These are phyloP conservation scores for Exephanes ischioxanthus DNA, from an alignment of 2,888 invertebrate species.

Conservation along the genomic window DNA sequence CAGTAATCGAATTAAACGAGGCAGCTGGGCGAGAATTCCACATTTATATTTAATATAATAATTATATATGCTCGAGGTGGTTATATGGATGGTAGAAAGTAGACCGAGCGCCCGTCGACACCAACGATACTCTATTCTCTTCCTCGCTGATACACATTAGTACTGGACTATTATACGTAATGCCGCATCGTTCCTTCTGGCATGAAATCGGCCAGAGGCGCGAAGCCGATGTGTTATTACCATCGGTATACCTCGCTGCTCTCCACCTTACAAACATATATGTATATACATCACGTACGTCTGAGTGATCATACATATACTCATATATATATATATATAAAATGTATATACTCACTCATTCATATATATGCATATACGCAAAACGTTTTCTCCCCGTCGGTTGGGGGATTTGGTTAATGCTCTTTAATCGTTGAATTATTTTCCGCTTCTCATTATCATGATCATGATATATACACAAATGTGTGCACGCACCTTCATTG, in stretches of 20 bases:
- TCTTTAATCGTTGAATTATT: conserved; percentile 15
- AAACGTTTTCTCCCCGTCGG: conserved; percentile 7
- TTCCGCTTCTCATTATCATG: conserved; percentile 20
- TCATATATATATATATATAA: background rate
- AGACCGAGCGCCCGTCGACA: conserved; percentile 17
- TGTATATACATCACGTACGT: background rate
- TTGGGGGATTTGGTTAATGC: conserved; percentile 17
- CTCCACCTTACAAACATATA: background rate
- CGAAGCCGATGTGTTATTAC: conserved; percentile 13
- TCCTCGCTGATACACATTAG: conserved; percentile 3
- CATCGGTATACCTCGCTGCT: conserved; percentile 2
- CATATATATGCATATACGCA: conserved; percentile 10
- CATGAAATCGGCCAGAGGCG: conserved; percentile 13
- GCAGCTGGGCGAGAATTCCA: conserved; percentile 19
- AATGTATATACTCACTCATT: background rate
- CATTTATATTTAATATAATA: conserved; percentile 29
- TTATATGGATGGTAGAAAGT: conserved; percentile 20
- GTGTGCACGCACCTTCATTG: conserved; percentile 4
- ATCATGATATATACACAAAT: conserved; percentile 3
- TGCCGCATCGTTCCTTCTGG: conserved; percentile 13
- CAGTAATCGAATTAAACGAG: conserved; percentile 20
- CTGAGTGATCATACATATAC: background rate
- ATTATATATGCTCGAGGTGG: conserved; percentile 33
- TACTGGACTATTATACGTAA: conserved; percentile 18
- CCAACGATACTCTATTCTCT: conserved; percentile 13